Evolutionary conservation across 2,113 vertebrate species (phyloP).

Genomic region (Lutjanus erythropterus): DNA sequence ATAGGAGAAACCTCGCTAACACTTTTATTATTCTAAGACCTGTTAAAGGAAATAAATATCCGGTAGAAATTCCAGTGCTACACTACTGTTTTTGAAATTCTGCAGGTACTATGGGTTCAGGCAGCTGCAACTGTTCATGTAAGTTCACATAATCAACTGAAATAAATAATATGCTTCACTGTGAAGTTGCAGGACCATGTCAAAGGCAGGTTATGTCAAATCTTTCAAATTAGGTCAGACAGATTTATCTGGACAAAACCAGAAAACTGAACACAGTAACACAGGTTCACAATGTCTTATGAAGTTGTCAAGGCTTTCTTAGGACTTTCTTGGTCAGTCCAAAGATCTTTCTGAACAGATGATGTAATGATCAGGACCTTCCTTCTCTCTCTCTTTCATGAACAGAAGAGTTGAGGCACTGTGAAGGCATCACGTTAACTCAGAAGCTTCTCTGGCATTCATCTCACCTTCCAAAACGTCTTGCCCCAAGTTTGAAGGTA

Average conservation of each 20-base stretch:
- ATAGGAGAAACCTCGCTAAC: constrained; percentile 23
- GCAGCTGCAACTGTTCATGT: not conserved
- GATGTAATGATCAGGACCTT: not conserved
- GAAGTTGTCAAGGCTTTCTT: not conserved
- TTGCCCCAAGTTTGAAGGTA: not conserved
- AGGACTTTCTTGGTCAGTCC: not conserved
- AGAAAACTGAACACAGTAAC: not conserved
- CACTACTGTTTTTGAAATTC: not conserved
- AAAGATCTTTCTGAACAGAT: constrained; percentile 9
- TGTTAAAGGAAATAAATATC: constrained; percentile 51
- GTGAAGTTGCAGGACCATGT: constrained; percentile 13
- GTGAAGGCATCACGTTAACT: constrained; percentile 28
- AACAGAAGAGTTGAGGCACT: constrained; percentile 53
- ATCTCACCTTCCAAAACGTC: not conserved
- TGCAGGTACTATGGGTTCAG: constrained; percentile 18
- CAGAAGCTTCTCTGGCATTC: not conserved
- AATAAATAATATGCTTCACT: constrained; percentile 45
- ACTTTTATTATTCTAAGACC: constrained; percentile 15
- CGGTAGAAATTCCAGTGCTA: constrained; percentile 46
- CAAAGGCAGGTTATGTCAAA: constrained; percentile 16
- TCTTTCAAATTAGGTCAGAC: not conserved
- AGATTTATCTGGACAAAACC: not conserved
- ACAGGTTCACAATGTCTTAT: not conserved
- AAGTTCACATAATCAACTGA: constrained; percentile 1
- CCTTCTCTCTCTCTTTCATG: not conserved